A percentile compares a stretch with the other conserved stretches of the same genome.
Evolutionary conservation across 2,113 vertebrate species (phyloP).

Genomic region (Rhagologus leucostigma): DNA sequence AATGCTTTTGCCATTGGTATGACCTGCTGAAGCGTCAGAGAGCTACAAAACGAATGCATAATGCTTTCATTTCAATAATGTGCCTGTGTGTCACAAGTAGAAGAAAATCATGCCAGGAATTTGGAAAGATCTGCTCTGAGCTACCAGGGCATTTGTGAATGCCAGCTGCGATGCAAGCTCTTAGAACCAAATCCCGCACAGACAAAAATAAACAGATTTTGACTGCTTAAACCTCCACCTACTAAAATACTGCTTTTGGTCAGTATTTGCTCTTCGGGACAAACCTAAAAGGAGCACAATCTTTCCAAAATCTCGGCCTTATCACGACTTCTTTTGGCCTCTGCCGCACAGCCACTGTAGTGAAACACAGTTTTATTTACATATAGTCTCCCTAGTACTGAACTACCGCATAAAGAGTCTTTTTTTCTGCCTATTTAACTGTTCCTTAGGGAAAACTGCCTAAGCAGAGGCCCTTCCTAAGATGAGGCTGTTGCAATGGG

Average conservation of each 20-base stretch:
- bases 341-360: neutral
- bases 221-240: neutral
- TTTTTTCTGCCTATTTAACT: neutral
- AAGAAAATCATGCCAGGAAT: neutral
- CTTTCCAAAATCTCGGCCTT: neutral
- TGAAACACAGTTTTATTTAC: neutral
- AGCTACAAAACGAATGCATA: neutral
- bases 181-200: rapidly evolving
- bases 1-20: rapidly evolving
- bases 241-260: neutral
- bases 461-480: neutral
- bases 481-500: neutral
- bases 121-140: neutral
- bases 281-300: neutral
- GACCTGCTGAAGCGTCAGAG: neutral
- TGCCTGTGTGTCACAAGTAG: neutral
- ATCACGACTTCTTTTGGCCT: neutral
- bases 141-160: neutral
- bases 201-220: neutral
- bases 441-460: neutral
- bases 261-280: neutral
- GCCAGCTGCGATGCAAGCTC: rapidly evolving
- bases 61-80: too few species aligned
- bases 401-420: neutral
- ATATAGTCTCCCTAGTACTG: neutral